Evolutionary conservation across 1,140 invertebrate species (phyloP), one percentile per base, ranked within the genome.

Genomic region (Macrostomum lignano): DNA sequence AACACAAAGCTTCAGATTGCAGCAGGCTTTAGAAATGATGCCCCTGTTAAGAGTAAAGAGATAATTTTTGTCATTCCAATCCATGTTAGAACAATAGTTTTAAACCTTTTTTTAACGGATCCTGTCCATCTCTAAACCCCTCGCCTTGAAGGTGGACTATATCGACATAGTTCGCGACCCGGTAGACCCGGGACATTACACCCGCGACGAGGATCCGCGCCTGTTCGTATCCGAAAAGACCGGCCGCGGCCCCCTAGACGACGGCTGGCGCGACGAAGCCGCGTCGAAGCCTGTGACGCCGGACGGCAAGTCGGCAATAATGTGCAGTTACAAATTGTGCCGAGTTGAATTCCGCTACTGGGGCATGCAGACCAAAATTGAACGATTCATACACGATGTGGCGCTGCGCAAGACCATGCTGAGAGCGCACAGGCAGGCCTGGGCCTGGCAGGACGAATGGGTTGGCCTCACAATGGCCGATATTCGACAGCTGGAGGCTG

Each of bases 361-460:
- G 91, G 88, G 88, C 29, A 91, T 96, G 79, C 88, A 98, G 62
- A 86, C 76, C 17, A 94, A 94, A 61, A 67, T 93, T 40, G 91
- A 98, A 62, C 78, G 82, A 51, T 98, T 93, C 52, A 96, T 98
- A 48, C 82, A 94, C 59, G 86, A 96, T 61, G 67, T 81, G 72
- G 74, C 76, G 30, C 57, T 96, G 36, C 64, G 86, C 42, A 88
- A 88, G 64, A 94, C 81, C n/a, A 94, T 98, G 82, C 47, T 96
- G 5, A 65, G 78, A 37, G 91, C 88, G 33, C 91, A 98, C 61
- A 66, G 79, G 29, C 88, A 98, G 62, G 91, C 88, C 0, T 98
- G 91, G 91, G 77, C 76, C 25, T 98, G 91, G 91, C 86, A 96
- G 58, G 91, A 98, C 55, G 91, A 98, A 58, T 98, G 84, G 79